Base-by-base conservation (phyloP, 2,797 vertebrate genomes). In the Ctenopoma kingsleyae region DNA sequence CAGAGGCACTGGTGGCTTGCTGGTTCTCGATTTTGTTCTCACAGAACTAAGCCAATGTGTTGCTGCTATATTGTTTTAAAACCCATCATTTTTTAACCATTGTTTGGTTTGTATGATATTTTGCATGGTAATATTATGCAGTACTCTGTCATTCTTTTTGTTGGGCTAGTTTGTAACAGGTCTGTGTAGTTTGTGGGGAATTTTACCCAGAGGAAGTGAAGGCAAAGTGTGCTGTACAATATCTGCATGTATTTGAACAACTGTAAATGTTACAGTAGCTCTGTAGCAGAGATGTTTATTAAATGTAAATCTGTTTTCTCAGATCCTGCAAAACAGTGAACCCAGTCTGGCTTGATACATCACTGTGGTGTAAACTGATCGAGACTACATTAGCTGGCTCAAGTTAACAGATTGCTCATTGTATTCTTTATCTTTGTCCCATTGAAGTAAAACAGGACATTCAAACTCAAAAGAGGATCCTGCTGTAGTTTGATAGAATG, bases 1-100 rank as follows among this genome's bases (percentile, higher is more conserved):
- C 86, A 94, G 94, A 95, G 91, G 95, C 95, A 94, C 95, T 67
- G 94, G 95, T 81, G 91, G 92, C 94, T 95, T 94, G 92, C 92
- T 89, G 74, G 84, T 93, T 93, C 75, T 91, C 87, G 6, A 81
- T 82, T 93, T 87, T 64, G 85, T 92, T 93, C 87, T 91, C 89
- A 83, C 78, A 91, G 85, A 90, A 87, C 77, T 89, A 93, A 94
- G 82, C 85, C 76, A 81, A 72, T 93, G 88, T 89, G 84, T 93
- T 94, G 93, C 95, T 96, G 94, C 94, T 96, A 93, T 89, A 80
- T 81, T 75, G 40, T 88, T 87, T 91, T 75, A 82, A 70, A 82
- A 76, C 55, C 56, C 64, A 60, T 82, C 5, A 22, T 85, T 64
- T 70, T 85, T 86, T 79, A 81, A 71, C 72, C 52, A n/a, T 84